These are phyloP conservation scores for Leucophenga varia DNA, from an alignment of 1,140 invertebrate genomes.

Conservation along the genomic window DNA sequence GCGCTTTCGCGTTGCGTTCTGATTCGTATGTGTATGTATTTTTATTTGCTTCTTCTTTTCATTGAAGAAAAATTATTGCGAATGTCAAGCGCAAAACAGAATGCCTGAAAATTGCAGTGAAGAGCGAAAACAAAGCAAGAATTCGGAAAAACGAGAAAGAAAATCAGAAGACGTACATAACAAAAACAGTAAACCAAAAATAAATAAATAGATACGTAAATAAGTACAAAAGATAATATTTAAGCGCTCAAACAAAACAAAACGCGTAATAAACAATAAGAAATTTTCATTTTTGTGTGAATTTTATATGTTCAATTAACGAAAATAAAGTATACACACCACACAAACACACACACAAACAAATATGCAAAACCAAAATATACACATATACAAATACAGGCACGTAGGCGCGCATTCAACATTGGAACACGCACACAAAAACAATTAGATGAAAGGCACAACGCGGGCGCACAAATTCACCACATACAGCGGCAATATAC, in stretches of 20 bases:
- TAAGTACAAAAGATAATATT: slow-evolving; percentile 5
- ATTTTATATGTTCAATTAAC: slow-evolving; percentile 32
- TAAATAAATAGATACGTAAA: background rate
- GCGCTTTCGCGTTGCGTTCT: slow-evolving; percentile 25
- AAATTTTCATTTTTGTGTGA: slow-evolving; percentile 36
- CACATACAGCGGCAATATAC: slow-evolving; percentile 26
- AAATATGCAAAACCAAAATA: too few relatives aligned
- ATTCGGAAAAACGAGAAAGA: slow-evolving; percentile 10
- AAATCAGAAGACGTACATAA: background rate
- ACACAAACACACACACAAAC: too few relatives aligned
- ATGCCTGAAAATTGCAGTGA: slow-evolving; percentile 46
- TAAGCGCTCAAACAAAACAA: slow-evolving; percentile 5
- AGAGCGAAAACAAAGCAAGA: slow-evolving; percentile 32
- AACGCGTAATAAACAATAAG: background rate
- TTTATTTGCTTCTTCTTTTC: slow-evolving; percentile 42
- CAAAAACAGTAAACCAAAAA: background rate
- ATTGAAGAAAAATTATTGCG: slow-evolving; percentile 51
- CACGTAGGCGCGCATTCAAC: too few relatives aligned
- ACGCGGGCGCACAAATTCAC: slow-evolving; percentile 24
- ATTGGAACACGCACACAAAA: too few relatives aligned
- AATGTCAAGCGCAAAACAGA: slow-evolving; percentile 46
- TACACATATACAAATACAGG: too few relatives aligned
- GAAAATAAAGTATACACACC: slow-evolving; percentile 37
- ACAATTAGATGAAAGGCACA: too few relatives aligned
- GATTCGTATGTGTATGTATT: slow-evolving; percentile 33